Base-by-base conservation (phyloP, 2,888 invertebrate genomes). In the Pyrrhosoma nymphula region DNA sequence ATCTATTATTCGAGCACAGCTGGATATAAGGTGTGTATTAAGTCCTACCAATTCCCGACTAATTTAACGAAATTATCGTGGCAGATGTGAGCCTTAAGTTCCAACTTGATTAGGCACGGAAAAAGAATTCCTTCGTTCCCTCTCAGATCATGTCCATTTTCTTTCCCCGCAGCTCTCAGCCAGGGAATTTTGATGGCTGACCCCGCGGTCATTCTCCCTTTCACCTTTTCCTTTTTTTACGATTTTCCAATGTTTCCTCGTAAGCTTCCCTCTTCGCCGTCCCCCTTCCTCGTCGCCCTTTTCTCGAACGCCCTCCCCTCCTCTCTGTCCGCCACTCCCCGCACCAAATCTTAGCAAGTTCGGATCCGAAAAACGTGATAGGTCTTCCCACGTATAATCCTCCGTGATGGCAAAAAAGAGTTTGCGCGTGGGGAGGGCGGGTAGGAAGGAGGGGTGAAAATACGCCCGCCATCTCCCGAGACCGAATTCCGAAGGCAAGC, bases 151-250 rank as follows among this genome's bases (percentile, higher is more conserved):
- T 93, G 69, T 69, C 69, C 93, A 47, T 93, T 69, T 47, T 47
- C 93, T 93, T 69, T 69, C 39, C 23, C 89, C 55, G 10, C 23
- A 16, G 4, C 12, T 39, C 39, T 18, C 26, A 18, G 47, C 12
- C 39, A n/a, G 93, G 47, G n/a, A 93, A 93, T 75, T 82, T 93
- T 93, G 93, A 93, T 93, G 47, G 93, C 93, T 93, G 93, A 93
- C 93, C 93, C 91, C 69, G 69, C 69, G 69, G 47, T 47, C 93
- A 47, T 93, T 93, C 63, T 69, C 69, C 93, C 93, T 93, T 69
- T 63, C 93, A 93, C 93, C 93, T 93, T 93, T 93, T 93, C 91
- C 91, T 93, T 93, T 93, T 47, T 93, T 93, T 93, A 93, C 93
- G 93, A 63, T 93, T 69, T 93, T 93, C 93, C 93, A 69, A 93